Base-by-base conservation (phyloP, 2,888 invertebrate species). In the Hypomecis punctinalis region DNA sequence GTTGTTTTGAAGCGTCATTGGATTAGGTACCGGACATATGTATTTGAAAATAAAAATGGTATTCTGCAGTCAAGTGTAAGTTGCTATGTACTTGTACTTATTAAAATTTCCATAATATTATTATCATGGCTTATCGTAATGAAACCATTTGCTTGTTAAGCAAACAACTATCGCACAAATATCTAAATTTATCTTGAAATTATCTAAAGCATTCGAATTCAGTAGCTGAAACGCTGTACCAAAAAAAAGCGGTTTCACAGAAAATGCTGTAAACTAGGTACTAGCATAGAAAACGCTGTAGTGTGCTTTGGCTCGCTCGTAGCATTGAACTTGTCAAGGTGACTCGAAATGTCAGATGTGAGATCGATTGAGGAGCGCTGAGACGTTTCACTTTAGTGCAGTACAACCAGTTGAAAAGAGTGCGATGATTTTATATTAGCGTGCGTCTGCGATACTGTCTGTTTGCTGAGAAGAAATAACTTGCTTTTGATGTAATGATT, bases 301-400 rank as follows among this genome's bases (percentile, higher is more conserved):
- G 33, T 53, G 23, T 42, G 36, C 46, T 37, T 5, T 33, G 37
- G 48, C 45, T 23, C 60, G 59, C 53, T 55, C 56, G 61, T 59
- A 65, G 66, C 72, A 72, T 72, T 74, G 71, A 74, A 74, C 74
- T 75, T 73, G 51, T 63, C 66, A 73, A 74, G 74, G 75, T 72
- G 57, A 74, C 23, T 56, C 37, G 47, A 70, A 79, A 77, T 74
- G 70, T 68, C 71, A 74, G 61, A 65, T 62, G 69, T 68, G 48
- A 68, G 71, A 74, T 75, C 63, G 63, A 71, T 73, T 61, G 49
- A 65, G 55, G 23, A 52, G 47, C 45, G 56, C 10, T 39, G 37
- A 48, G 11, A 56, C 52, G 61, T 61, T 66, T 66, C 57, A 66
- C 57, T 61, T 56, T 66, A 43, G 8, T 61, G 23, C 52, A 61